Base-by-base conservation (phyloP, 1,140 invertebrate species). In the Nylanderia fulva region DNA sequence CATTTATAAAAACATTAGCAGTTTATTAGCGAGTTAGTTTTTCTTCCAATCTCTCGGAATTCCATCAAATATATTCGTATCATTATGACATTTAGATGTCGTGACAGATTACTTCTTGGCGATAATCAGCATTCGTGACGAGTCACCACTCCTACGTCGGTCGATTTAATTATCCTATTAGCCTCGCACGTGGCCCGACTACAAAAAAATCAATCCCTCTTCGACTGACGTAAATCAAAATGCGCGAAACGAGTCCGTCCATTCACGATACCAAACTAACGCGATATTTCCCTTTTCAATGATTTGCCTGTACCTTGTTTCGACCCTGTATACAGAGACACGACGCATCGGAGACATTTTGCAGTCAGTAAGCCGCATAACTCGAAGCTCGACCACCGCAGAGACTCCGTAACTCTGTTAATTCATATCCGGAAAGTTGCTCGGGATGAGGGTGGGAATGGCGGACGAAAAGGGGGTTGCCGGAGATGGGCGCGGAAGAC, bases 381-480 rank as follows among this genome's bases (percentile, higher is more conserved):
- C 93, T 93, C 91, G 91, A 85, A 69, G 71, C 85, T 88, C 87
- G 89, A 66, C 74, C 85, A 87, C 90, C 90, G 89, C 91, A 89
- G 91, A 92, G 93, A 91, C 93, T 94, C 93, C 91, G 93, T 93
- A 95, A 94, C 93, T 94, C 93, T 91, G 94, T 95, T 94, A 95
- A 95, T 95, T 95, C 94, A 94, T 94, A 95, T 94, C 93, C 93
- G 87, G 91, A 92, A 94, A 94, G 92, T 93, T 93, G 88, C 90
- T 88, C 87, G 86, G 80, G 85, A 76, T 77, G 69, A 56, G 86
- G 69, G 76, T 82, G 90, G 86, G 79, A 74, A 86, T 71, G 85
- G 83, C 77, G 84, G 88, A 86, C 79, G 76, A 84, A 84, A 54
- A 79, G 29, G 18, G 85, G 56, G 56, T 66, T 58, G 84, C 61